These are phyloP conservation scores for Chamaetylas fuelleborni DNA, from an alignment of 2,113 vertebrate species.

Conservation along the genomic window DNA sequence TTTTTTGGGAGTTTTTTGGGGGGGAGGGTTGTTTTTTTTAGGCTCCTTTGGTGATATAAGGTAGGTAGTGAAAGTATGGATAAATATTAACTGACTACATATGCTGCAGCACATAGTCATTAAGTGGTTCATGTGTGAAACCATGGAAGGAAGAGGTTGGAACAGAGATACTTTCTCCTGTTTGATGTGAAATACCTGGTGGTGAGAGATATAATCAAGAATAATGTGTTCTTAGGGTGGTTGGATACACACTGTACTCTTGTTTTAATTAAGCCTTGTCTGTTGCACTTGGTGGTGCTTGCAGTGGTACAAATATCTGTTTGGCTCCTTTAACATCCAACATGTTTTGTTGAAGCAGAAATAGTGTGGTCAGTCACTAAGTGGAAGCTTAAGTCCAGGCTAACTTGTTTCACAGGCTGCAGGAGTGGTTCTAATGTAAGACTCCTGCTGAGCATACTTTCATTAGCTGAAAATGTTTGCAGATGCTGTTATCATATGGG, in stretches of 20 bases:
- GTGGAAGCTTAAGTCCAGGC: neutral
- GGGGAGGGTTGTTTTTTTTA: neutral
- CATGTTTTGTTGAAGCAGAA: neutral
- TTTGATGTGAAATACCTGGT: neutral
- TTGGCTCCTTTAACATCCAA: neutral
- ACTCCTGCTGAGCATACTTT: neutral
- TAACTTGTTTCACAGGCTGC: neutral
- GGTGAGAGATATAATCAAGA: neutral
- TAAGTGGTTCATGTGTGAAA: slow-evolving; percentile 8
- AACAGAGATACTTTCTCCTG: neutral
- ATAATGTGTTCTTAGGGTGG: neutral
- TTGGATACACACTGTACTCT: neutral
- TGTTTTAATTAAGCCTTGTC: neutral
- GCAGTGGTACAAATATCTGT: neutral
- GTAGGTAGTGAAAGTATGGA: neutral
- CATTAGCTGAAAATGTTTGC: neutral
- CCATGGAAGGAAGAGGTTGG: neutral
- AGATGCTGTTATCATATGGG: neutral
- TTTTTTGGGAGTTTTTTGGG: no score
- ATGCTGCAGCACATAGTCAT: neutral
- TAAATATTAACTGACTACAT: neutral
- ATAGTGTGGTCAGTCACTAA: neutral
- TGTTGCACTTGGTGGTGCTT: neutral
- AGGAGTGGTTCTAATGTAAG: neutral
- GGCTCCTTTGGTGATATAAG: neutral